phyloP scores from a whole-genome alignment of 1,140 invertebrate genomes.

The Papilio helenus region DNA sequence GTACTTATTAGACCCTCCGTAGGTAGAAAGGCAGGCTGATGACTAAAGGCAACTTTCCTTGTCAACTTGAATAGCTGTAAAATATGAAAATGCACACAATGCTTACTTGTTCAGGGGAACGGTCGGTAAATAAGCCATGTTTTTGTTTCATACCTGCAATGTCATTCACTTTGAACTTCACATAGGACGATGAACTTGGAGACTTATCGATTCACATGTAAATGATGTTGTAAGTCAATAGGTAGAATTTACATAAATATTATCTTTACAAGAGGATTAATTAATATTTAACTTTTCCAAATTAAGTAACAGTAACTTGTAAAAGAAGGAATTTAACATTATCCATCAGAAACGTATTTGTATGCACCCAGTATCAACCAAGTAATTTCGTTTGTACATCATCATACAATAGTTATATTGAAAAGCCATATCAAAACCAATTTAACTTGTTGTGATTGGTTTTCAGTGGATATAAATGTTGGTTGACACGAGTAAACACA shows the following conservation, averaged over 20 bases:
- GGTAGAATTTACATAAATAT: background rate
- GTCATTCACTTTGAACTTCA: conserved; percentile 1
- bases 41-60: background rate
- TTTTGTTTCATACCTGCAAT: conserved; percentile 15
- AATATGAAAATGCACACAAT: background rate
- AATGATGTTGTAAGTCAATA: background rate
- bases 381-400: background rate
- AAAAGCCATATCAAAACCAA: conserved; percentile 7
- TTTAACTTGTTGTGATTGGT: background rate
- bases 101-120: background rate
- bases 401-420: background rate
- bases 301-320: too few species aligned
- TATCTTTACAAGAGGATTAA: background rate
- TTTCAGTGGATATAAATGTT: background rate
- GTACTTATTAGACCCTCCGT: too few species aligned
- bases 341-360: background rate
- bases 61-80: background rate
- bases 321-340: background rate
- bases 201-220: background rate
- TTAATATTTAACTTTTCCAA: background rate
- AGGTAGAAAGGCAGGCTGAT: too few species aligned
- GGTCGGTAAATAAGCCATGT: background rate
- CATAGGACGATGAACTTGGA: background rate
- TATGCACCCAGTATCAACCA: background rate
- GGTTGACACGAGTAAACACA: background rate